Base-by-base conservation (phyloP, 2,888 invertebrate genomes). In the Spilosoma lubricipeda region DNA sequence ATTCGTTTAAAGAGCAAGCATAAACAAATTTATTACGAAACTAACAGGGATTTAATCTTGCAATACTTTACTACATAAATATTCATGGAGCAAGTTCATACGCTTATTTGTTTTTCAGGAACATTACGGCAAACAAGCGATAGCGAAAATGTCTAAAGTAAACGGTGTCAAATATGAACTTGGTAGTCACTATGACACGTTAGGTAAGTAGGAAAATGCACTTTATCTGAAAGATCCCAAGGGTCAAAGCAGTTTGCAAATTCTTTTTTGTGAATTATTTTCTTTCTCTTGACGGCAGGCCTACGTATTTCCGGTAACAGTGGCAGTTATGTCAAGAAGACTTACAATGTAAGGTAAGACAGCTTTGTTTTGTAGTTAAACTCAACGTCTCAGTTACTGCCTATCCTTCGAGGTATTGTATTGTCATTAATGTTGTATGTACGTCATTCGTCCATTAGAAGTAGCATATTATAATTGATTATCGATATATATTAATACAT, bases 41-140 rank as follows among this genome's bases (percentile, higher is more conserved):
- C 11, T 13, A 59, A 59, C 13, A 27, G 4, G 59, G 15, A 27
- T 27, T 59, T 59, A 13, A 59, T 27, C 4, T 59, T 59, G 5
- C 5, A 30, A 63, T 63, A 30, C 8, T 63, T 15, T 4, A 13
- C 18, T 30, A 30, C 5, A 63, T 30, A 30, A 63, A 48, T 72
- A 69, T 20, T 33, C 18, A 52, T 9, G 71, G 67, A 59, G 18
- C 52, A 77, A 70, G 52, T 72, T 74, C 52, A 71, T 48, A 68
- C 27, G 36, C 36, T 48, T 71, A 76, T 79, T 82, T 79, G 81
- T 79, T 86, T 63, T 90, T 74, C 90, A 94, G 94, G 94, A 93
- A 85, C 93, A 93, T 89, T 93, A 88, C 78, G 93, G 91, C 42
- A 93, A 92, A 88, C 94, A 94, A 85, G 94, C 94, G 69, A 85